Base-by-base conservation (phyloP, 1,140 invertebrate species). In the Papilio polytes region DNA sequence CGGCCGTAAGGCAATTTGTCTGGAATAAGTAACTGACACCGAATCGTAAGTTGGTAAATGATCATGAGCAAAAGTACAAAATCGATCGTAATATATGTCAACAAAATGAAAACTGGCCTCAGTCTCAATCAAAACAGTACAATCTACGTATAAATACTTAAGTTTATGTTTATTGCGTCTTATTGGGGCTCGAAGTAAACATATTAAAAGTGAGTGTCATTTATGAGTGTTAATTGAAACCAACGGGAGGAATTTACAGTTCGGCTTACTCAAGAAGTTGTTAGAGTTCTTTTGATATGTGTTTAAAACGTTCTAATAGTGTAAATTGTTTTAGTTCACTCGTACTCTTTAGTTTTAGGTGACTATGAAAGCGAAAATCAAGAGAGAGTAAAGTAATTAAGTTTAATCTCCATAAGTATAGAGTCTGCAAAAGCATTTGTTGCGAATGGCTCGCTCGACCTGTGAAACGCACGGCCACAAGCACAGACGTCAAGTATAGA, bases 201-300 rank as follows among this genome's bases (percentile, higher is more conserved):
- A 81, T 80, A 81, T 84, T 82, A 84, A 81, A 81, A 80, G 76
- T 70, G 73, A 82, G 77, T 80, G 72, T 82, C 80, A 82, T 84
- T 84, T 84, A 84, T 84, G 81, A 82, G 83, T 84, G 83, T 84
- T 84, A 84, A 84, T 84, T 81, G 83, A 81, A 84, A 80, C 18
- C 81, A 80, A 81, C 53, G 72, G 80, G 74, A 82, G 78, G 80
- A 81, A 80, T 82, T 84, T 82, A 84, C 51, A 44, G 59, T 81
- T 79, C 80, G 77, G 63, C 48, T 80, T 72, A 76, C 22, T 80
- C 46, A 74, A 76, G 18, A 72, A 36, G 74, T 36, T 82, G 8
- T 74, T 76, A 51, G 78, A 59, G 72, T 82, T 59, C 72, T 78
- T 48, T 81, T 46, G 74, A 26, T 46, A 51, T 78, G 15, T 20